Evolutionary conservation across 2,797 vertebrate species (phyloP).

Genomic region (Crenuchus spilurus): DNA sequence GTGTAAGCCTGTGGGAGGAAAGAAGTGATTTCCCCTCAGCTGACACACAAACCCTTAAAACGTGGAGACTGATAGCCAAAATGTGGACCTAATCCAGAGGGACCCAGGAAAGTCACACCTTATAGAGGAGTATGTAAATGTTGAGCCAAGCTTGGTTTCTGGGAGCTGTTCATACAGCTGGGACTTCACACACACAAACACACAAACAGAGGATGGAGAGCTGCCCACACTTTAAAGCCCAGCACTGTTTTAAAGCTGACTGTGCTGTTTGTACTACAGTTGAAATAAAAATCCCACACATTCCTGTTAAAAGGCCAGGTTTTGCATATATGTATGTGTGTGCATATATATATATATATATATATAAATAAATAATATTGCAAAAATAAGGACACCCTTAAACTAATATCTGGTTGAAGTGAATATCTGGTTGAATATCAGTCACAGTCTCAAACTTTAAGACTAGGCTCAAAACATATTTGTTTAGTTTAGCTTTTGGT

Average conservation of each 20-base stretch:
- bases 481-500: too few species aligned
- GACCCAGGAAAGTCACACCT: constrained; percentile 28
- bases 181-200: constrained; percentile 35
- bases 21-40: background rate
- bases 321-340: too few species aligned
- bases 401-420: too few species aligned
- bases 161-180: constrained; percentile 59
- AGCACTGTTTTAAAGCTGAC: constrained; percentile 32
- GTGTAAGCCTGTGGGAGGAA: constrained; percentile 81
- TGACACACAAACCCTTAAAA: background rate
- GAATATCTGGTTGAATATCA: too few species aligned
- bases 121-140: constrained; percentile 29
- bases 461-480: too few species aligned
- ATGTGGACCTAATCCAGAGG: background rate
- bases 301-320: too few species aligned
- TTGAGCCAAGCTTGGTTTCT: constrained; percentile 37
- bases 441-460: too few species aligned
- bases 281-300: too few species aligned
- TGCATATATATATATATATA: too few species aligned
- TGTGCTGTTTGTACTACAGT: constrained; percentile 25
- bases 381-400: too few species aligned
- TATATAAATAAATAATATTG: too few species aligned
- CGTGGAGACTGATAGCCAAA: background rate
- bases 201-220: constrained; percentile 40
- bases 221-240: constrained; percentile 31